Percentiles rank a stretch among this genome's conserved stretches.
phyloP scores from a whole-genome alignment of 2,797 vertebrate species.

The Sitta carolinensis region DNA sequence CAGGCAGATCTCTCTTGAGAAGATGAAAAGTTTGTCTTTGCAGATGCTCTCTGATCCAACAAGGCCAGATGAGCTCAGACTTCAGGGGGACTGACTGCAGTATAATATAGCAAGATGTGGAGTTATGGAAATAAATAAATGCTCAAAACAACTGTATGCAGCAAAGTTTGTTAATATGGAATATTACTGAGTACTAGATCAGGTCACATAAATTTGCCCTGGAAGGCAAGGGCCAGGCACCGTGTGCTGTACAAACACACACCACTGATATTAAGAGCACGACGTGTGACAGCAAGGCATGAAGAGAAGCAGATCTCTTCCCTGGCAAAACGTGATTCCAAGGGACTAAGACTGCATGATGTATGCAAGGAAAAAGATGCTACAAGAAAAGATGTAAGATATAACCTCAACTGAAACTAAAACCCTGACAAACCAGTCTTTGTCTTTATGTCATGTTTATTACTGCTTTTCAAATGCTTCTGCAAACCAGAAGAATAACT shows the following conservation, averaged over 20 bases:
- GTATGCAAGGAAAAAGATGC: neutral
- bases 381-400: neutral
- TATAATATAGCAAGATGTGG: neutral
- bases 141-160: neutral
- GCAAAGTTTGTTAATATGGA: neutral
- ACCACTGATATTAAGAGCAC: neutral
- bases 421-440: neutral
- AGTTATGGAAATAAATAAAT: neutral
- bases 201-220: neutral
- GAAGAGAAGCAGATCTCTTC: neutral
- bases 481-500: slow-evolving; percentile 58
- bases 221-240: neutral
- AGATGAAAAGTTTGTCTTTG: neutral
- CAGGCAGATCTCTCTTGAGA: neutral
- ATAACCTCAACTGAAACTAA: neutral
- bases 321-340: neutral
- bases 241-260: neutral
- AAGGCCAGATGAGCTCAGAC: neutral
- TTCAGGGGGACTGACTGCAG: neutral
- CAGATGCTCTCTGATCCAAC: neutral
- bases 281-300: rapidly evolving
- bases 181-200: neutral
- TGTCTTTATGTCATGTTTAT: slow-evolving; percentile 33
- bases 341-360: neutral
- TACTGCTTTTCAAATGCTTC: slow-evolving; percentile 44